Percentiles rank a stretch among this genome's conserved stretches.
These are phyloP conservation scores for Pedionomus torquatus DNA, from an alignment of 2,113 vertebrate species.

Conservation along the genomic window DNA sequence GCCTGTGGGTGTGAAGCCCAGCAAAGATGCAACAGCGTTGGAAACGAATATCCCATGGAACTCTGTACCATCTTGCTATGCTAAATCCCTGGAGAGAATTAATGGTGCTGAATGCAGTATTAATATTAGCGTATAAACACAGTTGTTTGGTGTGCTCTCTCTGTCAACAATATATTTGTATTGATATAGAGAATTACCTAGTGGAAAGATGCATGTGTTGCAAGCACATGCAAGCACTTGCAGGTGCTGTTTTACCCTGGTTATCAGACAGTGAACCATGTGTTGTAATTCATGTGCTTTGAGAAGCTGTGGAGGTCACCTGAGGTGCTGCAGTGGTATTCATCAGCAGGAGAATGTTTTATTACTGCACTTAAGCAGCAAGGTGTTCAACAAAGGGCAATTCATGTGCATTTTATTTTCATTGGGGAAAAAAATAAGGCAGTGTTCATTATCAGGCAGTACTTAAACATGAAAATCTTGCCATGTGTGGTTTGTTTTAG, in stretches of 20 bases:
- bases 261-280: background rate
- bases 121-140: background rate
- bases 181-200: background rate
- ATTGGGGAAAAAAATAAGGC: background rate
- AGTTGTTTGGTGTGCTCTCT: background rate
- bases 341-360: background rate
- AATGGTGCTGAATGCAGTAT: background rate
- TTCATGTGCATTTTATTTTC: background rate
- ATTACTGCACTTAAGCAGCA: background rate
- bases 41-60: background rate
- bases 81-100: background rate
- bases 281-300: background rate
- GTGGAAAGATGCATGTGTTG: background rate
- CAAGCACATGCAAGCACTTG: background rate
- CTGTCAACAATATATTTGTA: background rate
- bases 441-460: background rate
- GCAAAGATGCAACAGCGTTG: background rate
- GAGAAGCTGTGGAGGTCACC: conserved; percentile 1
- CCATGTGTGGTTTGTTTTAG: conserved; percentile 26
- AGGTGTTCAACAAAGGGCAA: conserved; percentile 15
- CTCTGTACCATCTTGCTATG: background rate
- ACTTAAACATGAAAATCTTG: conserved; percentile 28
- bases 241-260: conserved; percentile 35
- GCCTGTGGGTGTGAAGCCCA: background rate
- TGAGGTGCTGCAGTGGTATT: background rate